These are phyloP conservation scores for Callaeas wilsoni DNA, from an alignment of 2,113 vertebrate genomes.

Conservation along the genomic window DNA sequence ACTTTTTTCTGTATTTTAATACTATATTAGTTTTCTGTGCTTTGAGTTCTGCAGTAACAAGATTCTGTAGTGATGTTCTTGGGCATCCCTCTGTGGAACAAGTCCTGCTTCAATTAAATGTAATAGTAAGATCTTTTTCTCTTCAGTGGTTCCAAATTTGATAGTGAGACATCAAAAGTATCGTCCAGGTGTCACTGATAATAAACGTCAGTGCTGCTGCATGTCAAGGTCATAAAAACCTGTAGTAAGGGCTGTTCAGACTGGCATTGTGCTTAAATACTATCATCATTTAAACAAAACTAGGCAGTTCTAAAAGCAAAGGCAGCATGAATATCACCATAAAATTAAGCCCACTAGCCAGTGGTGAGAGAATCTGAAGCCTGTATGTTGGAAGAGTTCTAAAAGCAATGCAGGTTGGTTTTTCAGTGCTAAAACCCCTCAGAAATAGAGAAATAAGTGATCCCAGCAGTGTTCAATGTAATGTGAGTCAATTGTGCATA, in stretches of 20 bases:
- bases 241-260: neutral
- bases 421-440: neutral
- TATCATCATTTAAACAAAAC: neutral
- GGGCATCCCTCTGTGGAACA: neutral
- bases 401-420: neutral
- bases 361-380: neutral
- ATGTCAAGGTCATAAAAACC: constrained; percentile 25
- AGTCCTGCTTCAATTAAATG: neutral
- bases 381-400: neutral
- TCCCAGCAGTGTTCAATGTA: neutral
- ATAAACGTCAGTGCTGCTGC: constrained; percentile 17
- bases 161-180: constrained; percentile 19
- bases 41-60: neutral
- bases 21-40: neutral
- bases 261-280: neutral
- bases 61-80: neutral
- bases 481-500: neutral
- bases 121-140: neutral
- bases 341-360: neutral
- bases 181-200: neutral
- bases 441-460: neutral
- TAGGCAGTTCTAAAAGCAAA: neutral
- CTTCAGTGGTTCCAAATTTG: neutral
- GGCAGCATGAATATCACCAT: neutral
- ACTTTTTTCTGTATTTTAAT: neutral